phyloP scores from a whole-genome alignment of 2,888 invertebrate genomes.

The Gari tellinella region DNA sequence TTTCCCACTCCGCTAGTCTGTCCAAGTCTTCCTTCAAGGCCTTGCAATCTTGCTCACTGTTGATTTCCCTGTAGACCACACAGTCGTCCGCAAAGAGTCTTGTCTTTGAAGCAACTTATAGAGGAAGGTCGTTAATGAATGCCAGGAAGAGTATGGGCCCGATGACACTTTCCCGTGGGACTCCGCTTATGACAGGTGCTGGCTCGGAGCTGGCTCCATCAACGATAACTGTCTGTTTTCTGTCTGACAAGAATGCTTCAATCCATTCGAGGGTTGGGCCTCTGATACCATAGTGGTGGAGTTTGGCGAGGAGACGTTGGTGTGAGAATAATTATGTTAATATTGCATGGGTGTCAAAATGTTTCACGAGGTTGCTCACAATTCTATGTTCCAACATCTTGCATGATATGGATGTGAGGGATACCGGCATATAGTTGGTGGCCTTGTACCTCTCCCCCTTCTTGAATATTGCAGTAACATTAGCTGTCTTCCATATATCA shows the following conservation, averaged over 20 bases:
- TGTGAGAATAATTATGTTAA: too few relatives aligned
- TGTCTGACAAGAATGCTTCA: conserved; percentile 19
- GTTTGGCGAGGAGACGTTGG: conserved; percentile 3
- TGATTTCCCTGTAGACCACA: too few relatives aligned
- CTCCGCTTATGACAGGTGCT: conserved; percentile 11
- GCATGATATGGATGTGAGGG: too few relatives aligned
- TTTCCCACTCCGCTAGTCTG: too few relatives aligned
- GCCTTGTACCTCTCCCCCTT: too few relatives aligned
- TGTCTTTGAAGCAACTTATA: too few relatives aligned
- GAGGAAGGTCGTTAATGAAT: too few relatives aligned
- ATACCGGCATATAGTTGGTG: conserved; percentile 21
- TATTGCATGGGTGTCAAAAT: conserved; percentile 5
- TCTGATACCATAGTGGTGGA: too few relatives aligned
- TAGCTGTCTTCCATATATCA: conserved; percentile 23
- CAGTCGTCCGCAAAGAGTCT: too few relatives aligned
- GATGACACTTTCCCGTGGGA: conserved; percentile 28
- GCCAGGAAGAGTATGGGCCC: too few relatives aligned
- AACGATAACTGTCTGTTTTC: conserved; percentile 16
- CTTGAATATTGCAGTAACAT: conserved; percentile 17
- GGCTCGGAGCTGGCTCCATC: conserved; percentile 17
- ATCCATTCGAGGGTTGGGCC: conserved; percentile 16
- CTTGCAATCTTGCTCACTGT: too few relatives aligned
- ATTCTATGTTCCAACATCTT: conserved; percentile 16
- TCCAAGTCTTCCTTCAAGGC: too few relatives aligned
- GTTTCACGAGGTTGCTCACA: conserved; percentile 13